A percentile compares a stretch with the other conserved stretches of the same genome.
Conservation (phyloP, 1,140 invertebrate species). For the Zaprionus gabonicus region DNA sequence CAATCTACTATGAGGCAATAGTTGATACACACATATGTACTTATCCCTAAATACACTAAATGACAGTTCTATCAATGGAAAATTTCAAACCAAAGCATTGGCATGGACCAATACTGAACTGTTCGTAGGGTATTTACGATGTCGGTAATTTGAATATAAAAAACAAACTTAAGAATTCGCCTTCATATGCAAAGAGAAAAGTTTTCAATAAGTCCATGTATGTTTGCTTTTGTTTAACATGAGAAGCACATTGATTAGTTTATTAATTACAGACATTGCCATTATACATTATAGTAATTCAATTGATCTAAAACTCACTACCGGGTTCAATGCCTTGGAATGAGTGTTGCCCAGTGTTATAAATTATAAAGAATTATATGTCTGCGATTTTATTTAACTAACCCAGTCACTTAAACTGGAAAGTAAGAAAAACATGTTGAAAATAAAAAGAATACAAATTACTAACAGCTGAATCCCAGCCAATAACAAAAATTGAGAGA, state of each 20-base stretch:
- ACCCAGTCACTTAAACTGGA: background rate
- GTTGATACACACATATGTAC: background rate
- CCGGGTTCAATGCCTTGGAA: background rate
- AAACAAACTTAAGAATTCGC: background rate
- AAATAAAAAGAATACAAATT: constrained; percentile 21
- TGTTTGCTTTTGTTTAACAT: background rate
- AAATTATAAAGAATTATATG: constrained; percentile 72
- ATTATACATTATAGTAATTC: background rate
- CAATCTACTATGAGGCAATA: background rate
- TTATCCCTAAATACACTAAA: background rate
- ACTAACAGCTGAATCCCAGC: background rate
- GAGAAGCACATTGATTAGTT: background rate
- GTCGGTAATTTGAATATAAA: background rate
- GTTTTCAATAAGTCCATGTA: background rate
- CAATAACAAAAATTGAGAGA: background rate
- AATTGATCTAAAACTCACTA: constrained; percentile 1
- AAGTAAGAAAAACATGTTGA: background rate
- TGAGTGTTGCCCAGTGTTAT: constrained; percentile 44
- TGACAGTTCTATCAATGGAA: background rate
- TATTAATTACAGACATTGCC: background rate
- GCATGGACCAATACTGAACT: background rate
- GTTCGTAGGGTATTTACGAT: background rate
- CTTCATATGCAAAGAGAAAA: background rate
- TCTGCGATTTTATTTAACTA: background rate
- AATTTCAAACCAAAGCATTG: background rate